These are phyloP conservation scores for Lagodon rhomboides DNA, from an alignment of 2,797 vertebrate species.

Conservation along the genomic window DNA sequence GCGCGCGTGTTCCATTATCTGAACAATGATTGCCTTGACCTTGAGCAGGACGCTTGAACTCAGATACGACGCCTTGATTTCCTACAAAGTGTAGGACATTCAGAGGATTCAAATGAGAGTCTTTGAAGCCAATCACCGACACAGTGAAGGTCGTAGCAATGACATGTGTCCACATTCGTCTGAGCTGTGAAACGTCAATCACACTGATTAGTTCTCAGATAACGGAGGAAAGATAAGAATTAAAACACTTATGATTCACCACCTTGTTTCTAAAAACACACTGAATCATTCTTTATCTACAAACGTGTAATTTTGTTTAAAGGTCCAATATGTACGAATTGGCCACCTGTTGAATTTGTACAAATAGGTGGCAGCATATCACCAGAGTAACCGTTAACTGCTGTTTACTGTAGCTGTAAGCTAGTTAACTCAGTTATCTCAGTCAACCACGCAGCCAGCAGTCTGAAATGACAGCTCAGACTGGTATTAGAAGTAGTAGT, in stretches of 20 bases:
- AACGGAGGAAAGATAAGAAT: not conserved
- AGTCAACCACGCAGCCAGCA: too few species aligned
- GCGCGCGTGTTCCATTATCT: constrained; percentile 7
- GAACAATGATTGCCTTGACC: constrained; percentile 71
- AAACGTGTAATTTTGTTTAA: not conserved
- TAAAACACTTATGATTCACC: not conserved
- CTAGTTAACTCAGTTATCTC: too few species aligned
- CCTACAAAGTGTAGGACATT: not conserved
- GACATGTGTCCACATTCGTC: not conserved
- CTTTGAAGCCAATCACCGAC: constrained; percentile 19
- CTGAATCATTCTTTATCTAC: not conserved
- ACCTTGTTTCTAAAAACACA: not conserved
- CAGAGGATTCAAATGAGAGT: not conserved
- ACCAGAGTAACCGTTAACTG: too few species aligned
- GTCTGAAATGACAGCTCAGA: too few species aligned
- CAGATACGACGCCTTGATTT: constrained; percentile 5
- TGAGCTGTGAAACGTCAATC: not conserved
- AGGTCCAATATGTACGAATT: too few species aligned
- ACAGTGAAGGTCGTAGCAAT: constrained; percentile 9
- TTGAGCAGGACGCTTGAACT: constrained; percentile 41
- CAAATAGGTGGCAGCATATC: too few species aligned
- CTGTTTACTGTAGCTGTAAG: too few species aligned
- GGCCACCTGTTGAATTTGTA: too few species aligned
- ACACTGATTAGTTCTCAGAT: not conserved
- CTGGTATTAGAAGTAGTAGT: too few species aligned